Percentiles rank a stretch among this genome's conserved stretches.
Conservation (phyloP, 2,888 invertebrate genomes). For the Linhomoeus sp. region DNA sequence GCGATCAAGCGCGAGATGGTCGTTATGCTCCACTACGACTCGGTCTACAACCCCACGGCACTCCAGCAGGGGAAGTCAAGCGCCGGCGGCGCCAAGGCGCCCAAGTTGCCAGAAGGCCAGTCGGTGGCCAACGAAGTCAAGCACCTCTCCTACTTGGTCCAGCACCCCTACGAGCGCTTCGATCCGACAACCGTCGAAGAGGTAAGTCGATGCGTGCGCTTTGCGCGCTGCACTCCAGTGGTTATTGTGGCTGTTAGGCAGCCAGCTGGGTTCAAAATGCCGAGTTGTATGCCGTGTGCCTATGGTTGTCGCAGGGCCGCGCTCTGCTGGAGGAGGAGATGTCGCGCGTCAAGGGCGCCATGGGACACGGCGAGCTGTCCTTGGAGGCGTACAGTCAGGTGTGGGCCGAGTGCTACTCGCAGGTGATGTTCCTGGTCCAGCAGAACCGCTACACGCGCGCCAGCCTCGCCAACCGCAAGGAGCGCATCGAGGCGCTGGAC, state of each 20-base stretch:
- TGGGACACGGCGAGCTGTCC: conserved; percentile 76
- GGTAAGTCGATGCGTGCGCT: not conserved
- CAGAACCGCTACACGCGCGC: conserved; percentile 81
- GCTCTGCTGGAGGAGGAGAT: conserved; percentile 55
- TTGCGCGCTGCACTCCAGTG: too few relatives aligned
- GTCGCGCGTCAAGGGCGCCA: conserved; percentile 68
- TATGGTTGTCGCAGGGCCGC: conserved; percentile 36
- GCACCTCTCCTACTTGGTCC: conserved; percentile 59
- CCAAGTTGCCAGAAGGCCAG: conserved; percentile 3
- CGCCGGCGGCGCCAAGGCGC: conserved; percentile 10
- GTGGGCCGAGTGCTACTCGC: conserved; percentile 86
- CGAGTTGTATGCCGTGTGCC: not conserved
- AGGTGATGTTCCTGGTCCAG: conserved; percentile 69
- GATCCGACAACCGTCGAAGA: conserved; percentile 6
- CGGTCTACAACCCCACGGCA: conserved; percentile 49
- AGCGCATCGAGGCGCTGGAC: conserved; percentile 75
- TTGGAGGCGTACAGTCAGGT: conserved; percentile 78
- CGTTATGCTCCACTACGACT: conserved; percentile 76
- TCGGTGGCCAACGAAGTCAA: conserved; percentile 43
- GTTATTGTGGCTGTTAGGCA: not conserved
- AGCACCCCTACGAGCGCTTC: conserved; percentile 60
- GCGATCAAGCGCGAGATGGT: conserved; percentile 88
- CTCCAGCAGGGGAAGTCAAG: conserved; percentile 25
- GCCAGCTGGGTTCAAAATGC: not conserved
- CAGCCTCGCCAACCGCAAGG: conserved; percentile 82